Evolutionary conservation across 2,797 vertebrate genomes (phyloP), one percentile per base, ranked within the genome.

Genomic region (Hydrolagus colliei): DNA sequence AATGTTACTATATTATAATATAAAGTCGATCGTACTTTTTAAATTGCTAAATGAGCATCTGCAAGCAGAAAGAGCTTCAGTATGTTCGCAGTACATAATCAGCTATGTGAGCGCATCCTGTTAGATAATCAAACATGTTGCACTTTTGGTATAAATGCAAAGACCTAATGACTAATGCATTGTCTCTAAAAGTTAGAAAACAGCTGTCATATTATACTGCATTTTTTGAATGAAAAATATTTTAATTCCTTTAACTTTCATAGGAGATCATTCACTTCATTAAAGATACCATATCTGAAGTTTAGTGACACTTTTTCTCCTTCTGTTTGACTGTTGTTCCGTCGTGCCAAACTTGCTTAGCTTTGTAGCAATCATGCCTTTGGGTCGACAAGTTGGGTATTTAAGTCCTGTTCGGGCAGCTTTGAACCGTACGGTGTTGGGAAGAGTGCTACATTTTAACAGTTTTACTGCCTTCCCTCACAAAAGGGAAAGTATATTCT

Each of bases 11-110:
- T 41, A 35, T 84, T 84, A 35, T 32, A 84, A 71, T 27, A 27
- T 63, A 67, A 10, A 84, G 14, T 18, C 35, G 32, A 13, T 32
- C 27, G 20, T 16, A 35, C 14, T 16, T 84, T 84, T 71, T n/a
- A 52, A 84, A 84, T 84, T 84, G 63, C 32, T 68, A 84, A 84
- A 35, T 71, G 79, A 84, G 65, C 79, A 71, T 52, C 79, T 52
- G 41, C 41, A 52, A 35, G 32, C 79, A 84, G 18, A 71, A 35
- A 68, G 27, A 52, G 18, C 16, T 71, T 84, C 65, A 84, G 52
- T 71, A 84, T 84, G 79, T 84, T 84, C 65, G 52, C 32, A 71
- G 63, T 84, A 68, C 79, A 84, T 71, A 84, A 71, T 84, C 79
- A 84, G 41, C 16, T 41, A 16, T n/a, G 41, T 41, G 16, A 4